Conservation (phyloP, 1,140 invertebrate genomes). For the Agrilus planipennis region DNA sequence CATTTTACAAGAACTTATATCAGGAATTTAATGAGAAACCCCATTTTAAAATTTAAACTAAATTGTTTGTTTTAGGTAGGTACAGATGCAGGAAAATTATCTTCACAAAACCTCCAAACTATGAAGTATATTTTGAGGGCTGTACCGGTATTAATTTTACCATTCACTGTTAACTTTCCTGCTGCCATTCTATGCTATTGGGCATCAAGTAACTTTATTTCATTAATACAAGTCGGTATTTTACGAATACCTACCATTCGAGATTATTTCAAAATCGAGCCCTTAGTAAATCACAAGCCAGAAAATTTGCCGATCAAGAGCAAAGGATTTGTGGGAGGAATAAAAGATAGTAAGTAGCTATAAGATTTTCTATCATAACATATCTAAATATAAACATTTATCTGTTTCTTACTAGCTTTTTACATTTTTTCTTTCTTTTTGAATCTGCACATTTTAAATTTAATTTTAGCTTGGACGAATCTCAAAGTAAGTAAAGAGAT, state of each 20-base stretch:
- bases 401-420: too few species aligned
- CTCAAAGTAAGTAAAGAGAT: constrained; percentile 68
- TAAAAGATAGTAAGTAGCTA: constrained; percentile 78
- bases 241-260: constrained; percentile 64
- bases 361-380: too few species aligned
- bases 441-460: too few species aligned
- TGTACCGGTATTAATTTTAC: constrained; percentile 71
- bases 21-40: constrained; percentile 1
- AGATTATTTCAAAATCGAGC: constrained; percentile 68
- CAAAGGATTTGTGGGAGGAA: constrained; percentile 63
- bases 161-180: constrained; percentile 82
- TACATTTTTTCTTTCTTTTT: too few species aligned
- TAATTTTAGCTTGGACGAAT: constrained; percentile 70
- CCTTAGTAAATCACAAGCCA: constrained; percentile 42
- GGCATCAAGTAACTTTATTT: constrained; percentile 80
- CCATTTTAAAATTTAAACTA: constrained; percentile 5
- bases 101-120: constrained; percentile 47
- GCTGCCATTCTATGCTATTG: constrained; percentile 84
- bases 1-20: too few species aligned
- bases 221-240: constrained; percentile 67
- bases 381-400: too few species aligned
- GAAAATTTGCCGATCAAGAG: constrained; percentile 49
- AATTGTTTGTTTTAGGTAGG: constrained; percentile 50
- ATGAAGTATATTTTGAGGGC: constrained; percentile 63
- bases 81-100: constrained; percentile 57